Conservation (phyloP, 2,113 vertebrate species). For the Cyprinodon brontotheroides region DNA sequence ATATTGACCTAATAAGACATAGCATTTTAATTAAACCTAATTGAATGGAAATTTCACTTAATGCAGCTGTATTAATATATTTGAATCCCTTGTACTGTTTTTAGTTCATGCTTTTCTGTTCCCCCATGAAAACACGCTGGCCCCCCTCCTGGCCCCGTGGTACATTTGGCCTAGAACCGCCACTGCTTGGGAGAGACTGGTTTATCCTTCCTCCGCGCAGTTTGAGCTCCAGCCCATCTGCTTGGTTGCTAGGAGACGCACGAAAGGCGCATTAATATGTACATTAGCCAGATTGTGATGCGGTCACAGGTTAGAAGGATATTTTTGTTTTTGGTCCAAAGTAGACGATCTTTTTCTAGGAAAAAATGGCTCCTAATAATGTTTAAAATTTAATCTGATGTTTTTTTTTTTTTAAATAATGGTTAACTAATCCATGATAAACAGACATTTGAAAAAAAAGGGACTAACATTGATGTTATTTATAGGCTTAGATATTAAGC, state of each 20-base stretch:
- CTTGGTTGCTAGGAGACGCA: conserved; percentile 40
- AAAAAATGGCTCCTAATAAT: background rate
- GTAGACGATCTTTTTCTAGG: background rate
- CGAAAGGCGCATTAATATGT: conserved; percentile 51
- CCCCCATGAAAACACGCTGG: too few relatives aligned
- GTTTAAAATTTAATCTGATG: background rate
- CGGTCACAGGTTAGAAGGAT: conserved; percentile 3
- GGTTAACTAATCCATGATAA: background rate
- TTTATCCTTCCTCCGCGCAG: conserved; percentile 8
- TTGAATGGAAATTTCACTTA: too few relatives aligned
- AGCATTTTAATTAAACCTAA: too few relatives aligned
- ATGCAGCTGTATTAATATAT: too few relatives aligned
- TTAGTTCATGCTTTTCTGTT: too few relatives aligned
- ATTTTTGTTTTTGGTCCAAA: background rate
- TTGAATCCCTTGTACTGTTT: too few relatives aligned
- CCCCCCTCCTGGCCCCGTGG: background rate
- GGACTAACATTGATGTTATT: background rate
- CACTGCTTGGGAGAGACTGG: background rate
- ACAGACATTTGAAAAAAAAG: too few relatives aligned
- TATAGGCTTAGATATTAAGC: background rate
- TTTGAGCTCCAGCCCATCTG: background rate
- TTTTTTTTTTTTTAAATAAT: background rate
- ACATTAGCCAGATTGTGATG: conserved; percentile 40
- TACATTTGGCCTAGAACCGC: background rate
- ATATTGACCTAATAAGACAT: too few relatives aligned